phyloP scores from a whole-genome alignment of 2,888 invertebrate species.

The Pachycephus smyrnensis region DNA sequence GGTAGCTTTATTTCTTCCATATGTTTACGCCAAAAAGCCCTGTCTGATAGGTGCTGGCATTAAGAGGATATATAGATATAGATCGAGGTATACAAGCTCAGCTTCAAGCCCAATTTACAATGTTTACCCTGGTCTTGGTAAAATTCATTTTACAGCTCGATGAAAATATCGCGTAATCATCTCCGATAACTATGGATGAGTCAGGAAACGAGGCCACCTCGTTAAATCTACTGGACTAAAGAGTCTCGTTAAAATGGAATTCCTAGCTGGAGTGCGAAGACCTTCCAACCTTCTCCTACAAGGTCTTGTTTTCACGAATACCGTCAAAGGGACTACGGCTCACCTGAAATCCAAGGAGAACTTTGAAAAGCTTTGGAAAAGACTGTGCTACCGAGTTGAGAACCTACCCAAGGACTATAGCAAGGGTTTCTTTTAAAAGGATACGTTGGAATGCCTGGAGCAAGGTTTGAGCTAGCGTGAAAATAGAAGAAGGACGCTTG shows the following conservation, averaged over 20 bases:
- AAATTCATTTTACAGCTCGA: not conserved
- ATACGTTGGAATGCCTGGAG: not conserved
- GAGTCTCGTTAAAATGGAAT: not conserved
- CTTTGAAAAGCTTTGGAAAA: not conserved
- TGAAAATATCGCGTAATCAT: not conserved
- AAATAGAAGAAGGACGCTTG: not conserved
- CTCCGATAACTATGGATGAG: not conserved
- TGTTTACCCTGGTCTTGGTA: not conserved
- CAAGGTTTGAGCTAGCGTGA: not conserved
- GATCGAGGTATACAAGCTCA: not conserved
- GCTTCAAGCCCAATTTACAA: not conserved
- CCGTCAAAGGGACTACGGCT: not conserved
- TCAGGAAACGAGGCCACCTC: not conserved
- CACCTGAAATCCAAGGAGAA: not conserved
- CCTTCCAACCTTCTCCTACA: not conserved
- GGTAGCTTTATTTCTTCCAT: not conserved
- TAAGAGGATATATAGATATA: not conserved
- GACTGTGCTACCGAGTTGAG: not conserved
- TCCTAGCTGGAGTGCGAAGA: not conserved
- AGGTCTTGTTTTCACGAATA: not conserved
- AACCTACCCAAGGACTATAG: not conserved
- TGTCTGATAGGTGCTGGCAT: not conserved
- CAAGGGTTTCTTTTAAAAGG: not conserved
- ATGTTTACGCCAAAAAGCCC: not conserved
- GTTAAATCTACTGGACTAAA: not conserved